Evolutionary conservation across 2,797 vertebrate genomes (phyloP), one percentile per base, ranked within the genome.

Genomic region (Peromyscus aztecus): DNA sequence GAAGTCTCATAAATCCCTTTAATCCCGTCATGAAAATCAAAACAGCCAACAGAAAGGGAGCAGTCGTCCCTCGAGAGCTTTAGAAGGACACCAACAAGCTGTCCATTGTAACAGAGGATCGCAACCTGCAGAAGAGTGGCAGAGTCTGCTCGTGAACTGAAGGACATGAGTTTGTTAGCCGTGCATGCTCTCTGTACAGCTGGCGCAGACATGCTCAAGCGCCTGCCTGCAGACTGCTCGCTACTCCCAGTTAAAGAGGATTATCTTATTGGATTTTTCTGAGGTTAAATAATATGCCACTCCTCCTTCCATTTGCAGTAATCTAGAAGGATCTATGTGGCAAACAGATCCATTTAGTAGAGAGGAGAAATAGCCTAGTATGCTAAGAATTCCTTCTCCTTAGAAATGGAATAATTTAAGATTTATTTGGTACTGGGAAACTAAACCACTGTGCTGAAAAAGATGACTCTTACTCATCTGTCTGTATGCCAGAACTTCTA

Each of bases 21-120:
- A 89, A 85, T 93, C 89, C n/a, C 73, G 12, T 77, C 93, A 81
- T 52, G 17, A 65, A 96, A 94, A 90, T 96, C 81, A 94, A 93
- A 97, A 90, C 34, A 27, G n/a, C 43, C 71, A 91, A 84, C 29
- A 91, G 85, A 59, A 65, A 94, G 90, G 19, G 69, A 81, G 57
- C 31, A 87, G 46, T 49, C 63, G 81, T 43, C 71, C 73, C 77
- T 92, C 80, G 17, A 61, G 61, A 24, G n/a, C 34, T 17, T 0
- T 78, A n/a, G 52, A 46, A 94, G 88, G 88, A 43, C 29, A 27
- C 67, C 57, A 77, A 67, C 43, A 63, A 83, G 83, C n/a, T 6
- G 49, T 23, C 59, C 46, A 34, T 61, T 6, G 1, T 21, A 43
- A 29, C 67, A 84, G 40, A 86, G 34, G 13, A 34, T 34, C 83